Evolutionary conservation across 2,888 invertebrate species (phyloP).

Genomic region (Pollenia amentaria): DNA sequence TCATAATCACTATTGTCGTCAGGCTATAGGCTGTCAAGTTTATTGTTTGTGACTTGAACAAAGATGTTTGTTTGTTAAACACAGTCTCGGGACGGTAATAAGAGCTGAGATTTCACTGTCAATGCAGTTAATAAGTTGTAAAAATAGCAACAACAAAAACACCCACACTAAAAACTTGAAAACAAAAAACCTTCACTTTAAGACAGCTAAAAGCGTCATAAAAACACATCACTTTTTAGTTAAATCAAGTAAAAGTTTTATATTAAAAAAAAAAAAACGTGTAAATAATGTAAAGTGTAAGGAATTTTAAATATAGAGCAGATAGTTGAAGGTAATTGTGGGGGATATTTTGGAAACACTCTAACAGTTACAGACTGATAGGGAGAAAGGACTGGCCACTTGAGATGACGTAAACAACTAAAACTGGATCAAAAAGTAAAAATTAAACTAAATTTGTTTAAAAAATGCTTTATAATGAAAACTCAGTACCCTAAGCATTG

Average conservation of each 20-base stretch:
- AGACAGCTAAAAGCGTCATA: slow-evolving; percentile 39
- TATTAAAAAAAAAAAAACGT: background rate
- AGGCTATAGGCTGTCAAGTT: slow-evolving; percentile 27
- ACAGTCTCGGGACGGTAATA: slow-evolving; percentile 51
- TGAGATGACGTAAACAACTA: too few species aligned
- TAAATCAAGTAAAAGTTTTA: slow-evolving; percentile 32
- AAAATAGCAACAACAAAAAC: slow-evolving; percentile 48
- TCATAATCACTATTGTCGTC: slow-evolving; percentile 40
- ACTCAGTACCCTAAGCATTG: too few species aligned
- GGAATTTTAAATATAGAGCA: background rate
- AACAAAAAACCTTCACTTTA: slow-evolving; percentile 55
- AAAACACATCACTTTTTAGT: slow-evolving; percentile 48
- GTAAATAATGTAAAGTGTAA: background rate
- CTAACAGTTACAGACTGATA: too few species aligned
- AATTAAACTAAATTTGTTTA: too few species aligned
- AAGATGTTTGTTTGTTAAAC: slow-evolving; percentile 2
- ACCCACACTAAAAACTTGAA: slow-evolving; percentile 38
- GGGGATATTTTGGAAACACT: too few species aligned
- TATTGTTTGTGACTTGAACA: slow-evolving; percentile 5
- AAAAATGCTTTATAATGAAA: too few species aligned
- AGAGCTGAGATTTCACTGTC: slow-evolving; percentile 69
- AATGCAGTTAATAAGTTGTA: slow-evolving; percentile 59
- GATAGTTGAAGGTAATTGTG: too few species aligned
- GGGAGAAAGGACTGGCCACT: too few species aligned
- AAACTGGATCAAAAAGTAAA: too few species aligned